Evolutionary conservation across 37 sponge, comb jelly and placozoan species (phyloP).

Genomic region (Spongilla lacustris): DNA sequence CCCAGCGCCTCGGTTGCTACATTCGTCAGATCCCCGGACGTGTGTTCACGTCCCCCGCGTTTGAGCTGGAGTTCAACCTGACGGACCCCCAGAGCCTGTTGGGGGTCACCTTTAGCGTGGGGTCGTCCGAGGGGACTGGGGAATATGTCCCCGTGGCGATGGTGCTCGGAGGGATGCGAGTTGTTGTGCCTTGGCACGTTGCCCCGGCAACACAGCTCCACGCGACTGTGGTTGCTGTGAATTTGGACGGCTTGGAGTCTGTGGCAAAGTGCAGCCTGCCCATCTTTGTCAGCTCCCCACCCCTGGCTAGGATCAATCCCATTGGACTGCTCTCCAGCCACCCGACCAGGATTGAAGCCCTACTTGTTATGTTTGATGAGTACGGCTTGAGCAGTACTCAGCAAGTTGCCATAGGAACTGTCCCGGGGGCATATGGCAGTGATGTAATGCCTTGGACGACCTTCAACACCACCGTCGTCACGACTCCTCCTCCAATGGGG

Average conservation of each 20-base stretch:
- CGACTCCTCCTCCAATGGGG: constrained; percentile 8
- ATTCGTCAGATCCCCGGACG: constrained; percentile 68
- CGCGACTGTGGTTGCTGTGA: constrained; percentile 43
- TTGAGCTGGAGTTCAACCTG: constrained; percentile 61
- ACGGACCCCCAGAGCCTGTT: constrained; percentile 51
- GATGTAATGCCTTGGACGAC: constrained; percentile 62
- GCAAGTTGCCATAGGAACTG: constrained; percentile 70
- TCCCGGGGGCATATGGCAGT: constrained; percentile 56
- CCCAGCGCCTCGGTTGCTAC: constrained; percentile 33
- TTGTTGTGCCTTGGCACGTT: constrained; percentile 46
- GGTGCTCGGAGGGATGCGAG: constrained; percentile 29
- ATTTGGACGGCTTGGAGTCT: constrained; percentile 23
- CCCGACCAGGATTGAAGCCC: constrained; percentile 46
- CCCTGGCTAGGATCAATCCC: constrained; percentile 69
- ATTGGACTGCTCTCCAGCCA: constrained; percentile 55
- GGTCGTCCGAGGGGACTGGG: constrained; percentile 12
- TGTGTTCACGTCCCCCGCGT: constrained; percentile 54
- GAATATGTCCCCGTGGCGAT: constrained; percentile 16
- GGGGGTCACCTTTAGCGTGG: constrained; percentile 24
- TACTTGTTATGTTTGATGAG: constrained; percentile 71
- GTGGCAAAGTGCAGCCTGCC: constrained; percentile 40
- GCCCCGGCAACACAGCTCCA: constrained; percentile 7
- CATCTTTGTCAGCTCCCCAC: constrained; percentile 34
- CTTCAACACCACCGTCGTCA: constrained; percentile 13
- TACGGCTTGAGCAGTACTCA: constrained; percentile 36